Base-by-base conservation (phyloP, 2,113 vertebrate species). In the Pollimyrus isidori region DNA sequence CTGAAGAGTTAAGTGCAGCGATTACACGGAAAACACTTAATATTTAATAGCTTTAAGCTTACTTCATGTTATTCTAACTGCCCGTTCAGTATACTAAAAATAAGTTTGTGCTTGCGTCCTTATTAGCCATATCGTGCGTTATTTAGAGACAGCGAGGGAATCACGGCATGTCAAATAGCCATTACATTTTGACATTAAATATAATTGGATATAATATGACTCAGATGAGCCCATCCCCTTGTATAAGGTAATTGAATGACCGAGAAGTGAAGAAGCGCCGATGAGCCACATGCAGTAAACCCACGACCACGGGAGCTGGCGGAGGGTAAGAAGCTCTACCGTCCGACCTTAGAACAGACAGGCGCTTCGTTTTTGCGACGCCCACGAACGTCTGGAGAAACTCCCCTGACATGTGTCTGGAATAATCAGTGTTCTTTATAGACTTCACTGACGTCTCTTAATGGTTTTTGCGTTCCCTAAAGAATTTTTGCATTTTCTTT, bases 341-440 rank as follows among this genome's bases (percentile, higher is more conserved):
- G 17, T 56, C 46, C 89, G 49, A 50, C 82, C 26, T 87, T 30
- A 76, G 17, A 86, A 84, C 89, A 87, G 89, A 89, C 89, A 65
- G 42, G 35, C 73, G 13, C 13, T 76, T 76, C 13, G 11, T 15
- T 23, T 73, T n/a, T 35, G 30, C 65, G 26, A 35, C 65, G 30
- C n/a, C n/a, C 65, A 73, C 65, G 30, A 76, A 17, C 13, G 73
- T 35, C 35, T 80, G 73, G 73, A 42, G 35, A 80, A 42, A 80
- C 35, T 39, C 35, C 35, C 17, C 73, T 19, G 35, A 39, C 73
- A 80, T 17, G 17, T 76, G 69, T 80, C 30, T 80, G 35, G 35
- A 80, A 80, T 76, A 76, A 76, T 76, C 26, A 39, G n/a, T 42
- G 15, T 80, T 42, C 73, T 80, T 80, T 80, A 17, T 42, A 19